Evolutionary conservation across 2,888 invertebrate genomes (phyloP), one percentile per base, ranked within the genome.

Genomic region (Thumatha senex): DNA sequence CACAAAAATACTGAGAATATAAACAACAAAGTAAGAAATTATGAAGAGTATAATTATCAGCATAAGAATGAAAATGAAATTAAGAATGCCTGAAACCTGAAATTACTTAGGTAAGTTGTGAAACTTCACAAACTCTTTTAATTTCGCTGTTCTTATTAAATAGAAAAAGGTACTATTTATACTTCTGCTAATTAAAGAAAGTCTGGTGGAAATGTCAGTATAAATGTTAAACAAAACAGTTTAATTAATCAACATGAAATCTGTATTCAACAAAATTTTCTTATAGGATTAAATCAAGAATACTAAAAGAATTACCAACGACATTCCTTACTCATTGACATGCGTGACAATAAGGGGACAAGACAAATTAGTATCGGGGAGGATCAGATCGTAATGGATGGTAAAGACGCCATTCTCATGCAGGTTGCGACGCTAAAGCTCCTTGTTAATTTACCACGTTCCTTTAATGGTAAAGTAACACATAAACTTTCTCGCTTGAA

Each of bases 401-500:
- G 63, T 65, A 71, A 74, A 65, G 61, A 61, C 76, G 72, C 73
- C 70, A 85, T 88, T 87, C 81, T 70, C 73, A 88, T 87, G 86
- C 87, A 83, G 80, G 80, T 73, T 70, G 80, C 71, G 81, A 72
- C 67, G 68, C 74, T 63, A 67, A 71, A 67, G 74, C 69, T 76
- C 65, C 78, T 81, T 82, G 82, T 85, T 88, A 86, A 86, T 85
- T 87, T 84, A 80, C 79, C 80, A 80, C 80, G 84, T 82, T 75
- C 75, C 69, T 71, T 70, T 86, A 88, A 87, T 84, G 81, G 84
- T 70, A 82, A 88, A 87, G 86, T 86, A 87, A 86, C 82, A 88
- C 76, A 84, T 79, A 78, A 83, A 83, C 75, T 85, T 80, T 70
- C 71, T 71, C 65, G 61, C 67, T 71, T 63, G 76, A 81, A 82